phyloP scores from a whole-genome alignment of 2,797 vertebrate species.

The Acanthornis magna region DNA sequence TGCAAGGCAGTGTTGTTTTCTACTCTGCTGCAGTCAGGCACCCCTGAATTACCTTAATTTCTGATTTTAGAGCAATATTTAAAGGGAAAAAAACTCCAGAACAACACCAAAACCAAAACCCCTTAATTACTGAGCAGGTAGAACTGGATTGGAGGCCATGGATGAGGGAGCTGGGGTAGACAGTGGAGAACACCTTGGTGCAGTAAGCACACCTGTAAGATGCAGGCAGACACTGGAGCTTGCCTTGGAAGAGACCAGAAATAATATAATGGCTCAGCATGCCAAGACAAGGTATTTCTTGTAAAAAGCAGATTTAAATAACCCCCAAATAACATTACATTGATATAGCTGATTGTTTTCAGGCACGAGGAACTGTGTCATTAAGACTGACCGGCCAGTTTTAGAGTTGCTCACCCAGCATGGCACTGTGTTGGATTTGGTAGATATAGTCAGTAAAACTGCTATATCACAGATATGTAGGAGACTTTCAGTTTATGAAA shows the following conservation, averaged over 20 bases:
- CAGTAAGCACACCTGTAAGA: fast-evolving
- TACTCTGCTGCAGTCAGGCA: not conserved
- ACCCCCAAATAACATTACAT: not conserved
- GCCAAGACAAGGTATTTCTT: not conserved
- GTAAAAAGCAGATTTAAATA: not conserved
- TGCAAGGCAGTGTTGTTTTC: not conserved
- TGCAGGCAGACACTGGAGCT: not conserved
- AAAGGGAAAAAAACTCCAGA: not conserved
- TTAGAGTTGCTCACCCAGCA: not conserved
- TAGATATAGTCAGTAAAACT: not conserved
- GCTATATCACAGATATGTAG: not conserved
- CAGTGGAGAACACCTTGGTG: not conserved
- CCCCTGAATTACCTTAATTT: not conserved
- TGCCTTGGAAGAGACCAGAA: not conserved
- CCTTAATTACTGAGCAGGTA: not conserved
- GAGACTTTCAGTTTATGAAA: not conserved
- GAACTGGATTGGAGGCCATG: not conserved
- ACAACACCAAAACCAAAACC: not conserved
- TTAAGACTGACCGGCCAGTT: not conserved
- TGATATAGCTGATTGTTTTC: not conserved
- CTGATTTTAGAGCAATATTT: not conserved
- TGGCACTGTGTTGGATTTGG: not conserved
- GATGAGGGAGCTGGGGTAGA: not conserved
- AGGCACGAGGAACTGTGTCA: not conserved
- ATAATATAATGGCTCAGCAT: not conserved